phyloP scores from a whole-genome alignment of 1,140 invertebrate genomes.

The Aphaenogaster floridana region DNA sequence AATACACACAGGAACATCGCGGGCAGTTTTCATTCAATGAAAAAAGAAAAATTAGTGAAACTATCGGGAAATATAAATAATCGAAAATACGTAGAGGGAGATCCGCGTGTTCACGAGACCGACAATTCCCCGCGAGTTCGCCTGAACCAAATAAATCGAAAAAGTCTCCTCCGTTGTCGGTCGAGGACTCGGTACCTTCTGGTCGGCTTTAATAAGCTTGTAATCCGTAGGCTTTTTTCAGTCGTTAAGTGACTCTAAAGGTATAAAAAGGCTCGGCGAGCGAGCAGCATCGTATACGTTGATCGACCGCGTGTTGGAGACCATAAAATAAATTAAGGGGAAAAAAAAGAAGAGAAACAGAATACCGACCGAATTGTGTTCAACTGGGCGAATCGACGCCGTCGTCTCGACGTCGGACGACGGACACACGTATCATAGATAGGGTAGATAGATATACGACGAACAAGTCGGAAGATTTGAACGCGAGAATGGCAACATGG shows the following conservation, averaged over 20 bases:
- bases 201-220: slow-evolving; percentile 83
- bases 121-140: slow-evolving; percentile 39
- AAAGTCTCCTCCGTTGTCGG: slow-evolving; percentile 63
- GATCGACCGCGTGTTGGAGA: slow-evolving; percentile 63
- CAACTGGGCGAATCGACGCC: slow-evolving; percentile 58
- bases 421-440: slow-evolving; percentile 68
- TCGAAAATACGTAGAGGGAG: neutral
- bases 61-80: neutral
- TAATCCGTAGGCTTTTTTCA: slow-evolving; percentile 79
- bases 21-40: neutral
- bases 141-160: slow-evolving; percentile 67
- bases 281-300: slow-evolving; percentile 78
- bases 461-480: slow-evolving; percentile 80
- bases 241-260: slow-evolving; percentile 83
- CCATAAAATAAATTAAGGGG: slow-evolving; percentile 46
- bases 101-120: slow-evolving; percentile 20
- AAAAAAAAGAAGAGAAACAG: neutral
- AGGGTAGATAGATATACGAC: slow-evolving; percentile 75
- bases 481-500: slow-evolving; percentile 84
- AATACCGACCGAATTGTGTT: slow-evolving; percentile 74
- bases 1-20: neutral
- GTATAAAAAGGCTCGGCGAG: slow-evolving; percentile 3
- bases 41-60: neutral
- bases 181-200: slow-evolving; percentile 81
- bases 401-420: slow-evolving; percentile 72